phyloP scores from a whole-genome alignment of 1,140 invertebrate genomes.

The Drosophila serrata region DNA sequence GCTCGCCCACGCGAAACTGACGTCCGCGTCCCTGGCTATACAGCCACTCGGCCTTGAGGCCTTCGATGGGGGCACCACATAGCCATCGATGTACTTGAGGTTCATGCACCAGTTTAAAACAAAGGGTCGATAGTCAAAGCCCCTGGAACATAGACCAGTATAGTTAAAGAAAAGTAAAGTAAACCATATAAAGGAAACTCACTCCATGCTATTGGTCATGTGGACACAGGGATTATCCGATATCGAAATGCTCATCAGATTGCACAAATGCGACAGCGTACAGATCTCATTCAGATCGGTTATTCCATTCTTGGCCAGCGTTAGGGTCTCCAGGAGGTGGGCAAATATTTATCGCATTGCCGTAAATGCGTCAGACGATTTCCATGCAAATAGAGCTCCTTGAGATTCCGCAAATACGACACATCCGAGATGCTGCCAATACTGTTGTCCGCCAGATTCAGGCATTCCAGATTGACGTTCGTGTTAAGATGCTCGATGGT shows the following conservation, averaged over 20 bases:
- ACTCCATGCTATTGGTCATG: slow-evolving; percentile 81
- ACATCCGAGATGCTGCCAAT: slow-evolving; percentile 94
- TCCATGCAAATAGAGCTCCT: slow-evolving; percentile 94
- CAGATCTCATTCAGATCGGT: slow-evolving; percentile 95
- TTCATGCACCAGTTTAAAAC: slow-evolving; percentile 96
- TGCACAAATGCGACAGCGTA: slow-evolving; percentile 90
- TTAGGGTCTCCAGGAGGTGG: slow-evolving; percentile 91
- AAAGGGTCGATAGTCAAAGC: slow-evolving; percentile 96
- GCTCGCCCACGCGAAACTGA: slow-evolving; percentile 94
- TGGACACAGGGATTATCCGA: slow-evolving; percentile 92
- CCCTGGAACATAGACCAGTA: too few relatives aligned
- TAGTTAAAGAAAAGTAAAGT: neutral
- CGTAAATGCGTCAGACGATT: slow-evolving; percentile 93
- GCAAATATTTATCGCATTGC: slow-evolving; percentile 93
- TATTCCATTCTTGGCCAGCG: slow-evolving; percentile 94
- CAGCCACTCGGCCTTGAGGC: slow-evolving; percentile 97
- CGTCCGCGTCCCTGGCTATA: slow-evolving; percentile 96
- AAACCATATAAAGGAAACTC: slow-evolving; percentile 6
- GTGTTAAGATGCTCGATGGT: slow-evolving; percentile 94
- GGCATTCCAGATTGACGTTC: slow-evolving; percentile 91
- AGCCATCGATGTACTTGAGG: slow-evolving; percentile 95
- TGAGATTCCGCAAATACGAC: slow-evolving; percentile 88
- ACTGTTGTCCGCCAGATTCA: slow-evolving; percentile 95
- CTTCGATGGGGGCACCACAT: slow-evolving; percentile 95
- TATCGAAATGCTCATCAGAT: slow-evolving; percentile 93